Conservation (phyloP, 2,113 vertebrate species). For the Oreochromis niloticus region DNA sequence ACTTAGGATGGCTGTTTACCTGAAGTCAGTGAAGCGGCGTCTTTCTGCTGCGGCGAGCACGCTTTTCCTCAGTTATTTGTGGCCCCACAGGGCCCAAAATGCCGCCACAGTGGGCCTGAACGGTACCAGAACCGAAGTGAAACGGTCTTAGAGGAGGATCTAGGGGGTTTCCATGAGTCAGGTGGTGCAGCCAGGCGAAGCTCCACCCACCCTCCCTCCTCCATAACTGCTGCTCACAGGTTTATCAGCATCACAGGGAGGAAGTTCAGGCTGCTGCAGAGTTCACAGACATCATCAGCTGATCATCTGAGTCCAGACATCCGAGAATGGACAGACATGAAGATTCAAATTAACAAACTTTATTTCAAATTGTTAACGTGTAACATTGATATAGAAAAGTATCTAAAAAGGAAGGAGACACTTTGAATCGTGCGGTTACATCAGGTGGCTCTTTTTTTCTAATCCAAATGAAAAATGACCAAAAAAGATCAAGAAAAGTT, state of each 20-base stretch:
- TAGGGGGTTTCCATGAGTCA: neutral
- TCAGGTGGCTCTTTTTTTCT: neutral
- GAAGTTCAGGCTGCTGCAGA: neutral
- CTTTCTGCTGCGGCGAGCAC: neutral
- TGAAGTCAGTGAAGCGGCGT: neutral
- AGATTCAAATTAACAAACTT: neutral
- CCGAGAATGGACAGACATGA: neutral
- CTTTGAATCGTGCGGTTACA: neutral
- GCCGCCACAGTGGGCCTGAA: neutral
- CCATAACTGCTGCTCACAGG: neutral
- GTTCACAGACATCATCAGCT: neutral
- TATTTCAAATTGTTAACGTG: neutral
- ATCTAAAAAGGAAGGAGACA: neutral
- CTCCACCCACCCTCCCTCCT: neutral
- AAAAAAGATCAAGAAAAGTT: neutral
- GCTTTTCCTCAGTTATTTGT: neutral
- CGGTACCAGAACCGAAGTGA: neutral
- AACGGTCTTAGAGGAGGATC: neutral
- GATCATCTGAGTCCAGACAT: neutral
- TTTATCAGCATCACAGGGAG: neutral
- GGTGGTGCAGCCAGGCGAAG: neutral
- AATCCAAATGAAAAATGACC: neutral
- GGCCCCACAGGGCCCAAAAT: neutral
- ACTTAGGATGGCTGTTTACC: conserved; percentile 53
- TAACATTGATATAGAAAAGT: neutral